Conservation (phyloP, 2,888 invertebrate genomes). For the Chrysolina oricalcia region DNA sequence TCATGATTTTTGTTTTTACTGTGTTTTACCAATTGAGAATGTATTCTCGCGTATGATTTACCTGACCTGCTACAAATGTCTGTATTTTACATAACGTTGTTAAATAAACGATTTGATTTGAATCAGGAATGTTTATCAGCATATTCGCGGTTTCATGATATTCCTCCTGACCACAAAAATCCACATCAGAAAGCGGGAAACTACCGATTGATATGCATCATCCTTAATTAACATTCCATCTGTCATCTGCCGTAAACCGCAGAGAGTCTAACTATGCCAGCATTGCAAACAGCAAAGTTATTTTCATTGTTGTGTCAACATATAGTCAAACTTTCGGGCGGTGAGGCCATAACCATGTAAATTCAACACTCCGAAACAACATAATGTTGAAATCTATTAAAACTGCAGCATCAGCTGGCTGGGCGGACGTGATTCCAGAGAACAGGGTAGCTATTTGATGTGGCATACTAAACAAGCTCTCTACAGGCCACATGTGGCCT, state of each 20-base stretch:
- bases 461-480: slow-evolving; percentile 39
- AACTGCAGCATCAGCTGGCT: slow-evolving; percentile 43
- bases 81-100: no score
- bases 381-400: slow-evolving; percentile 35
- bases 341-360: neutral
- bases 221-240: neutral
- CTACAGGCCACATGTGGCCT: slow-evolving; percentile 21
- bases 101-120: no score
- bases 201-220: no score
- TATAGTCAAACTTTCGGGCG: slow-evolving; percentile 28
- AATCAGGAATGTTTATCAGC: no score
- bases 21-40: no score
- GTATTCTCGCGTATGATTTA: no score
- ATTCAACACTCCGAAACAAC: slow-evolving; percentile 19
- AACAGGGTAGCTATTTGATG: slow-evolving; percentile 35
- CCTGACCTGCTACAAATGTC: no score
- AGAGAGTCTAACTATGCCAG: neutral
- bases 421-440: slow-evolving; percentile 25
- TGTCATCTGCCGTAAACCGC: neutral
- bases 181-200: no score
- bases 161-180: no score
- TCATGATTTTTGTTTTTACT: no score
- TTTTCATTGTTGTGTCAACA: slow-evolving; percentile 35
- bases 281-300: slow-evolving; percentile 1
- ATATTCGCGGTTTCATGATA: no score